Evolutionary conservation across 2,888 invertebrate species (phyloP).

Genomic region (Scaptomyza reducta): DNA sequence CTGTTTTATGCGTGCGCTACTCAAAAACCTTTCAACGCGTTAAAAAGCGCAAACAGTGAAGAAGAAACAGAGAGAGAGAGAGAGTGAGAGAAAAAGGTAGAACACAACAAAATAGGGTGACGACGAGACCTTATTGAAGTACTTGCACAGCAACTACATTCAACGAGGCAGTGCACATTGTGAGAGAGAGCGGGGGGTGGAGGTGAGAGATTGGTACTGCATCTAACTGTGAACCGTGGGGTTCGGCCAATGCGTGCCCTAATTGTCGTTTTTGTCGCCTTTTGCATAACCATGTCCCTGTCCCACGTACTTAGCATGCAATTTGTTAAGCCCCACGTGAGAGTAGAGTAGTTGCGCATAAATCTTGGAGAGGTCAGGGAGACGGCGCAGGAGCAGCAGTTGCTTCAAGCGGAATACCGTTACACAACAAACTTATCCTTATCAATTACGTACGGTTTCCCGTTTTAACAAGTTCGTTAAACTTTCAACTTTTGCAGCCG

Average conservation of each 20-base stretch:
- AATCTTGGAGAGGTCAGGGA: constrained; percentile 52
- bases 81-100: constrained; percentile 5
- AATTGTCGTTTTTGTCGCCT: constrained; percentile 53
- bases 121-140: constrained; percentile 29
- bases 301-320: constrained; percentile 56
- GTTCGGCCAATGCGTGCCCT: constrained; percentile 62
- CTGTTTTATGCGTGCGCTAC: constrained; percentile 56
- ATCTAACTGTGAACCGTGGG: constrained; percentile 26
- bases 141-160: constrained; percentile 3
- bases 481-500: constrained; percentile 72
- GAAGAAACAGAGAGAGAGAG: not conserved
- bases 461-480: constrained; percentile 80
- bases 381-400: constrained; percentile 43
- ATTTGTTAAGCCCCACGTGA: constrained; percentile 65
- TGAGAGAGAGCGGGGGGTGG: not conserved
- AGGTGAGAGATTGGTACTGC: constrained; percentile 1
- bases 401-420: constrained; percentile 40
- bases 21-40: constrained; percentile 59
- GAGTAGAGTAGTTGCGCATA: constrained; percentile 50
- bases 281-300: not conserved
- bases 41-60: constrained; percentile 63
- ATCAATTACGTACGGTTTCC: constrained; percentile 77
- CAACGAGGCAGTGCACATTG: too few relatives aligned
- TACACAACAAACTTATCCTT: constrained; percentile 55
- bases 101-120: constrained; percentile 53